These are phyloP conservation scores for Synergus umbraculus DNA, from an alignment of 2,888 invertebrate genomes.

Conservation along the genomic window DNA sequence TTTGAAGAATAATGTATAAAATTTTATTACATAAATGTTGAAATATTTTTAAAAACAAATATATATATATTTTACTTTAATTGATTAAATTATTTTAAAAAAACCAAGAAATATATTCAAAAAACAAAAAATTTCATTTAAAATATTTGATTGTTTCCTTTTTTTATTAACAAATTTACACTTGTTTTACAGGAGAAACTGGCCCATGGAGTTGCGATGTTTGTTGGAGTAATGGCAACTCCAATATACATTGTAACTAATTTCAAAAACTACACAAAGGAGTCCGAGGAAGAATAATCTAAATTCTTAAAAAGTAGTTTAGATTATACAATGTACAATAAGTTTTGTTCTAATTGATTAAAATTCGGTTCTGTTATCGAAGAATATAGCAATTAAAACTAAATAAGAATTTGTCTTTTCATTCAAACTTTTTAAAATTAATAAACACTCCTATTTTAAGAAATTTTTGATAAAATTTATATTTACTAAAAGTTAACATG, in stretches of 20 bases:
- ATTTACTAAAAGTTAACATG: not conserved
- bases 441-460: not conserved
- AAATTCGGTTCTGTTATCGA: not conserved
- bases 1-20: no score
- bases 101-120: not conserved
- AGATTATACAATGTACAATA: not conserved
- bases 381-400: not conserved
- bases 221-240: not conserved
- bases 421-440: not conserved
- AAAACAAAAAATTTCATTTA: not conserved
- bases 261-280: constrained; percentile 40
- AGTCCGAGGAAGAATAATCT: not conserved
- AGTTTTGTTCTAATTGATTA: not conserved
- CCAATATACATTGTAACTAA: constrained; percentile 43
- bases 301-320: not conserved
- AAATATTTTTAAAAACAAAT: no score
- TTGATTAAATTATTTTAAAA: not conserved
- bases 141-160: not conserved
- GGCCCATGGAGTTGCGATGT: constrained; percentile 42
- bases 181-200: constrained; percentile 44
- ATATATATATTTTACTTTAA: no score
- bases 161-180: not conserved
- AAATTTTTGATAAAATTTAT: not conserved
- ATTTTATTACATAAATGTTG: no score
- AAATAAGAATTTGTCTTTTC: not conserved